Evolutionary conservation across 1,140 invertebrate genomes (phyloP).

Genomic region (Hesperophylax magnus): DNA sequence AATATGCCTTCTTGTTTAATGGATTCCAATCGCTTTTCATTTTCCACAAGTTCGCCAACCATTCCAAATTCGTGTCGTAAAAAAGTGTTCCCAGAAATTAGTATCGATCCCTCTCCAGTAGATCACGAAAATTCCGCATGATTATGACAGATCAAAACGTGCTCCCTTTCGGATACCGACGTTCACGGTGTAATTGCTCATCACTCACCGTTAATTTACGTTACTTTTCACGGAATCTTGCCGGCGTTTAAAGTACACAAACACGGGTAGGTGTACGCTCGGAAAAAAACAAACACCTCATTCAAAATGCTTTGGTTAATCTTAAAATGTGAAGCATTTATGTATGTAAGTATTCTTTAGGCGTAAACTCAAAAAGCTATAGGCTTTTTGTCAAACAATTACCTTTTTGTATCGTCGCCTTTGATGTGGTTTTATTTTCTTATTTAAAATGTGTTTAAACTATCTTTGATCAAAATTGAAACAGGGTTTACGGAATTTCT

Average conservation of each 20-base stretch:
- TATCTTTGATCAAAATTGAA: neutral
- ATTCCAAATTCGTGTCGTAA: neutral
- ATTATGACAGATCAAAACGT: neutral
- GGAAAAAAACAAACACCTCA: no score
- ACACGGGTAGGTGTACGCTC: neutral
- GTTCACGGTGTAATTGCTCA: conserved; percentile 28
- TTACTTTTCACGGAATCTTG: conserved; percentile 6
- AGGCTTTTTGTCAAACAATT: conserved; percentile 27
- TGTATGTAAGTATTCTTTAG: neutral
- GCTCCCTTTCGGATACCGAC: neutral
- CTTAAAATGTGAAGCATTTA: neutral
- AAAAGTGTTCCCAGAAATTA: neutral
- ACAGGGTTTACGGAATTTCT: conserved; percentile 2
- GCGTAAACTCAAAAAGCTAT: neutral
- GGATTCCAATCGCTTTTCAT: neutral
- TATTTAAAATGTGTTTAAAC: conserved; percentile 11
- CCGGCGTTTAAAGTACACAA: conserved; percentile 4
- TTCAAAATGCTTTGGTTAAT: neutral
- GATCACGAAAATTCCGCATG: neutral
- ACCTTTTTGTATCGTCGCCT: conserved; percentile 4
- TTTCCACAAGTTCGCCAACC: neutral
- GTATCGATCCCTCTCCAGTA: neutral
- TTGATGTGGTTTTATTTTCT: conserved; percentile 12
- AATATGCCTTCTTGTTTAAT: neutral
- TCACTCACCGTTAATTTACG: conserved; percentile 31